phyloP scores from a whole-genome alignment of 2,113 vertebrate species.

The Eleginops maclovinus region DNA sequence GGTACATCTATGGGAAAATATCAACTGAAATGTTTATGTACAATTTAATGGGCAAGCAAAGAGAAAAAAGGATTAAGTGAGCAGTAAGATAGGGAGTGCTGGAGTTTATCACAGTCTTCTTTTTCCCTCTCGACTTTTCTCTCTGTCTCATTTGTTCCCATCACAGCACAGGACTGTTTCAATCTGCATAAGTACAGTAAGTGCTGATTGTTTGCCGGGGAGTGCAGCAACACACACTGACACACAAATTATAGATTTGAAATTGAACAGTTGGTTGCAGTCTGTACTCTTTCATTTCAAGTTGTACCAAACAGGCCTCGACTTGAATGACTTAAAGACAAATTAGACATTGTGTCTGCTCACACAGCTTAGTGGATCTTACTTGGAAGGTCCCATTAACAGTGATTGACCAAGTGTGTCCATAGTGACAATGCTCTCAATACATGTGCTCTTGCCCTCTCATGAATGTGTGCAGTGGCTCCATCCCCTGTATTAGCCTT shows the following conservation, averaged over 20 bases:
- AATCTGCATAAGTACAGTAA: constrained; percentile 33
- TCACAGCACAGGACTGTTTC: background rate
- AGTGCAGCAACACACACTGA: constrained; percentile 6
- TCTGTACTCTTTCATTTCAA: background rate
- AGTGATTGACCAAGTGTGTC: constrained; percentile 17
- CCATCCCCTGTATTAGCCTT: constrained; percentile 33
- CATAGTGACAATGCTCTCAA: background rate
- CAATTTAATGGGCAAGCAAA: background rate
- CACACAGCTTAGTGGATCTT: background rate
- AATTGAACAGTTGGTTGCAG: constrained; percentile 35
- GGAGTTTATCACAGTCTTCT: constrained; percentile 29
- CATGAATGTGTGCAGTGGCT: constrained; percentile 11
- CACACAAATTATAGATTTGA: constrained; percentile 36
- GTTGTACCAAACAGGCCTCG: constrained; percentile 5
- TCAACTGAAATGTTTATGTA: constrained; percentile 24
- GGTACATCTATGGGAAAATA: constrained; percentile 20
- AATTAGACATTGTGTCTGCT: constrained; percentile 4
- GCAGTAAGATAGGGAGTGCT: background rate
- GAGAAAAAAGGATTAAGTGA: constrained; percentile 27
- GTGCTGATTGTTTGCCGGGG: constrained; percentile 3
- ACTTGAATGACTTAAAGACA: constrained; percentile 13
- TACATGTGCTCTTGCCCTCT: background rate
- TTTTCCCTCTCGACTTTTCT: constrained; percentile 1
- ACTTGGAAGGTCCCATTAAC: constrained; percentile 15
- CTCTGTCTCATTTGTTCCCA: constrained; percentile 39